phyloP scores from a whole-genome alignment of 2,888 invertebrate genomes.

The Acholoe squamosa region DNA sequence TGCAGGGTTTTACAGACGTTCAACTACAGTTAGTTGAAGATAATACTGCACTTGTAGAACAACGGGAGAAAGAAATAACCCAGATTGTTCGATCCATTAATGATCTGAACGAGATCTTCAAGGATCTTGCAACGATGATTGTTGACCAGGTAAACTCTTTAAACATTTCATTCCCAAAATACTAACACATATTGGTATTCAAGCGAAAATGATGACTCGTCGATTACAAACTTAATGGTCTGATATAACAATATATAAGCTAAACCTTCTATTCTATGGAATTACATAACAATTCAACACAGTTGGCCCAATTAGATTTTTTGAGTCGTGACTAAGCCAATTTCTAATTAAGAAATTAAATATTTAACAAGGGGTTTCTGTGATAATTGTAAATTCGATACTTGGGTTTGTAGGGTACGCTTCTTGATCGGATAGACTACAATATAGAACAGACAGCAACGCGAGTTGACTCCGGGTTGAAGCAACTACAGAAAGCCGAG shows the following conservation, averaged over 20 bases:
- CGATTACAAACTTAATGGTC: too few relatives aligned
- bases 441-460: conserved; percentile 97
- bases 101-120: conserved; percentile 97
- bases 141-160: conserved; percentile 85
- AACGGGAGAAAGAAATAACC: conserved; percentile 89
- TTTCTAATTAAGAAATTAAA: too few relatives aligned
- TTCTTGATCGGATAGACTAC: conserved; percentile 98
- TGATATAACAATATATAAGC: too few relatives aligned
- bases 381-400: too few relatives aligned
- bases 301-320: too few relatives aligned
- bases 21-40: conserved; percentile 93
- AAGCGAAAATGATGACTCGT: too few relatives aligned
- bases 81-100: conserved; percentile 93
- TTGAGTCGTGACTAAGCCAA: too few relatives aligned
- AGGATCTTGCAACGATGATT: conserved; percentile 87
- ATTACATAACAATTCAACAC: too few relatives aligned
- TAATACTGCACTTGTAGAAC: conserved; percentile 78
- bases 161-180: too few relatives aligned
- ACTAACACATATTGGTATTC: too few relatives aligned
- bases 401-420: conserved; percentile 96
- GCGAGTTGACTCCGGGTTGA: conserved; percentile 91
- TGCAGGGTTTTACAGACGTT: conserved; percentile 83
- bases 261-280: too few relatives aligned
- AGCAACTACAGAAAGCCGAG: conserved; percentile 96
- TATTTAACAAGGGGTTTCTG: too few relatives aligned